phyloP scores from a whole-genome alignment of 2,888 invertebrate species.

The Drosophila pseudotakahashii region DNA sequence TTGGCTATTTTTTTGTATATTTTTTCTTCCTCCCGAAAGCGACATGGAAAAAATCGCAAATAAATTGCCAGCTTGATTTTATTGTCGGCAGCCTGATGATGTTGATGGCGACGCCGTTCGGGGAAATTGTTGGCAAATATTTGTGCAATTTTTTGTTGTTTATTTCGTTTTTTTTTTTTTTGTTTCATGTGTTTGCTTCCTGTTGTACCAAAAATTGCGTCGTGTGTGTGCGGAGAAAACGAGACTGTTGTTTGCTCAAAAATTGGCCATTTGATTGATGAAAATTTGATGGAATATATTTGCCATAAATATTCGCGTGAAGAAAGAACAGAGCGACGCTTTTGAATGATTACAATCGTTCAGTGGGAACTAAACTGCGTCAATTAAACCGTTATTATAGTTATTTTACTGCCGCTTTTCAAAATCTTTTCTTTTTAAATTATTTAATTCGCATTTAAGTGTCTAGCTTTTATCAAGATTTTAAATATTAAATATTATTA shows the following conservation, averaged over 20 bases:
- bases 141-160: constrained; percentile 32
- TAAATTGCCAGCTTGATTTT: constrained; percentile 49
- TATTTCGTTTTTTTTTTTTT: background rate
- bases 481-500: too few relatives aligned
- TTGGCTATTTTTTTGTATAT: constrained; percentile 6
- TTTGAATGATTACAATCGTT: constrained; percentile 16
- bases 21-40: background rate
- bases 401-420: background rate
- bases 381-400: constrained; percentile 21
- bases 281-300: constrained; percentile 48
- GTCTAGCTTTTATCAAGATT: too few relatives aligned
- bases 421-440: constrained; percentile 1
- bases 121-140: constrained; percentile 44
- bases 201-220: constrained; percentile 4
- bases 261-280: constrained; percentile 48
- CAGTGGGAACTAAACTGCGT: constrained; percentile 15
- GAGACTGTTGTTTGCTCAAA: constrained; percentile 32
- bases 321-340: background rate
- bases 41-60: constrained; percentile 32
- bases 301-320: constrained; percentile 30
- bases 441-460: constrained; percentile 6
- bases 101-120: constrained; percentile 37
- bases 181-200: background rate
- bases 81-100: constrained; percentile 43
- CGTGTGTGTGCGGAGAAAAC: constrained; percentile 7